Conservation (phyloP, 1,140 invertebrate species). For the Marisa cornuarietis region DNA sequence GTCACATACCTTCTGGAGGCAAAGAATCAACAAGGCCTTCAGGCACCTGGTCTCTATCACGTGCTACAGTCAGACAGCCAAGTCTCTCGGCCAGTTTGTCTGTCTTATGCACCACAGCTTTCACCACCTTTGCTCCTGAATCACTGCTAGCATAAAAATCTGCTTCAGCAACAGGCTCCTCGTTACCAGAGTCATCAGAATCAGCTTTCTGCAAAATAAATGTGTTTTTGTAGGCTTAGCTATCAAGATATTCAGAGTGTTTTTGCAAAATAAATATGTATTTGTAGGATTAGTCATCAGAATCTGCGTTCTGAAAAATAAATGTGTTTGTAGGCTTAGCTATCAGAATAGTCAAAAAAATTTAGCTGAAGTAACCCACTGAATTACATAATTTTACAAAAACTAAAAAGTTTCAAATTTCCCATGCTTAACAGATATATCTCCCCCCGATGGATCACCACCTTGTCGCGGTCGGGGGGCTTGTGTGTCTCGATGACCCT, state of each 20-base stretch:
- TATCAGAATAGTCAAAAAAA: no score
- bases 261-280: no score
- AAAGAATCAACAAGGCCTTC: slow-evolving; percentile 71
- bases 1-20: slow-evolving; percentile 72
- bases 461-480: no score
- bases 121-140: slow-evolving; percentile 30
- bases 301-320: slow-evolving; percentile 80
- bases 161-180: slow-evolving; percentile 78
- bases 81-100: slow-evolving; percentile 66
- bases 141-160: slow-evolving; percentile 59
- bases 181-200: slow-evolving; percentile 92
- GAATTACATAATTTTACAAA: no score
- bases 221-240: no score
- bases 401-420: no score
- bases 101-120: slow-evolving; percentile 52
- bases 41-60: slow-evolving; percentile 58
- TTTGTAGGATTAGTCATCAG: slow-evolving; percentile 83
- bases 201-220: slow-evolving; percentile 77
- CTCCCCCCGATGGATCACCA: no score
- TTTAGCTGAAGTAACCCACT: no score
- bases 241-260: no score
- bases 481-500: no score
- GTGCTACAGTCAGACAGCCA: slow-evolving; percentile 59
- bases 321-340: neutral
- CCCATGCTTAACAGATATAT: no score